Conservation (phyloP, 2,797 vertebrate genomes). For the Alfaro cultratus region DNA sequence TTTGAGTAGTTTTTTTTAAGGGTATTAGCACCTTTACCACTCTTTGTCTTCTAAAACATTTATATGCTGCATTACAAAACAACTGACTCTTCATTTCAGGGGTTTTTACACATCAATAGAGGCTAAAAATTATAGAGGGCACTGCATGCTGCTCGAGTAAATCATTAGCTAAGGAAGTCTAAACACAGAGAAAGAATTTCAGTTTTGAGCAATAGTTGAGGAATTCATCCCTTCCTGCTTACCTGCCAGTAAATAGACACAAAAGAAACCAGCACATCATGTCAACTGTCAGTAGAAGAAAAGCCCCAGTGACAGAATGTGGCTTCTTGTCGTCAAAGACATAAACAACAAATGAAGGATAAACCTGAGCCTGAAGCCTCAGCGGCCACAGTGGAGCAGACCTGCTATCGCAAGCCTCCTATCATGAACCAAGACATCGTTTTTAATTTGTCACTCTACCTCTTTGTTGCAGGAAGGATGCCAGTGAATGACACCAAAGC, state of each 20-base stretch:
- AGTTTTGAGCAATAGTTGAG: neutral
- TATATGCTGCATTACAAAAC: neutral
- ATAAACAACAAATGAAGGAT: constrained; percentile 31
- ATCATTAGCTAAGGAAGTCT: neutral
- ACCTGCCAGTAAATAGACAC: constrained; percentile 50
- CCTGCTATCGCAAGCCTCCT: constrained; percentile 24
- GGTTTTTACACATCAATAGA: neutral
- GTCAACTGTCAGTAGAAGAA: constrained; percentile 53
- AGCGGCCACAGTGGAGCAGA: constrained; percentile 3
- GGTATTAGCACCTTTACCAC: neutral
- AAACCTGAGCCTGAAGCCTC: constrained; percentile 39
- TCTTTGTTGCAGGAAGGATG: constrained; percentile 25
- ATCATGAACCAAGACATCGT: constrained; percentile 31
- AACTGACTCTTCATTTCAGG: neutral
- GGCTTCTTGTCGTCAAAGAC: constrained; percentile 53
- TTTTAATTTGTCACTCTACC: constrained; percentile 42
- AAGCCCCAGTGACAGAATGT: neutral
- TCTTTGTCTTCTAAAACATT: neutral
- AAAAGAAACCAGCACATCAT: constrained; percentile 40
- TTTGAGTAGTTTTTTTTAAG: neutral
- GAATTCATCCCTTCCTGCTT: neutral
- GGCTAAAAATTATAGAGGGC: neutral
- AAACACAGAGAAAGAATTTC: neutral
- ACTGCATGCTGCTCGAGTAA: neutral
- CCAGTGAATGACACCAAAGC: constrained; percentile 24